A percentile compares a stretch with the other conserved stretches of the same genome.
Evolutionary conservation across 1,140 invertebrate species (phyloP).

Genomic region (Gonioctena quinquepunctata): DNA sequence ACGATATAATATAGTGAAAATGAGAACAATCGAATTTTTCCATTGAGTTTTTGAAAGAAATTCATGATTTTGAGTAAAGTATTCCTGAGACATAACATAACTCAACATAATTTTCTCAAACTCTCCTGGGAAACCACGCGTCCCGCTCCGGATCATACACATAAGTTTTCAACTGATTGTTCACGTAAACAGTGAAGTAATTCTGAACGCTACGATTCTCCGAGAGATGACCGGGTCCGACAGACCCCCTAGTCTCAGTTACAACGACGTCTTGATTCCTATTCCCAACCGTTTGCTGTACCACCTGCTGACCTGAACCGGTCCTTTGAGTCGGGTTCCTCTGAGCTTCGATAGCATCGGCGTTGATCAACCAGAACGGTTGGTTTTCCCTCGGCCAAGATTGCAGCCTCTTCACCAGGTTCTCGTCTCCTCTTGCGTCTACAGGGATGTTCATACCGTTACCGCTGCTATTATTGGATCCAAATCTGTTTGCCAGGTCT

Average conservation of each 20-base stretch:
- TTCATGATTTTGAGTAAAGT: too few relatives aligned
- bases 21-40: too few relatives aligned
- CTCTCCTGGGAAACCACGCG: background rate
- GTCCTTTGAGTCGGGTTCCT: too few relatives aligned
- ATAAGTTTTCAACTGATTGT: background rate
- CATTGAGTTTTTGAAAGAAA: too few relatives aligned
- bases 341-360: constrained; percentile 56
- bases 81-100: too few relatives aligned
- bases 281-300: too few relatives aligned
- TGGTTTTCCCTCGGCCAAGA: constrained; percentile 60
- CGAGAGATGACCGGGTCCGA: background rate
- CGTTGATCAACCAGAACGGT: constrained; percentile 65
- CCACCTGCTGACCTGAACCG: too few relatives aligned
- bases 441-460: constrained; percentile 36
- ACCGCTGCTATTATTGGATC: background rate
- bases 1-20: too few relatives aligned
- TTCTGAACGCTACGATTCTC: background rate
- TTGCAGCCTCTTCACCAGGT: constrained; percentile 58
- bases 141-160: background rate
- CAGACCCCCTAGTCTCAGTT: too few relatives aligned
- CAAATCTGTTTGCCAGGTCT: constrained; percentile 19
- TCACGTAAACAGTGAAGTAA: background rate
- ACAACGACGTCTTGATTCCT: too few relatives aligned
- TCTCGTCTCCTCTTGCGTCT: constrained; percentile 57
- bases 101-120: too few relatives aligned